phyloP scores from a whole-genome alignment of 2,888 invertebrate genomes.

The Aporophyla nigra region DNA sequence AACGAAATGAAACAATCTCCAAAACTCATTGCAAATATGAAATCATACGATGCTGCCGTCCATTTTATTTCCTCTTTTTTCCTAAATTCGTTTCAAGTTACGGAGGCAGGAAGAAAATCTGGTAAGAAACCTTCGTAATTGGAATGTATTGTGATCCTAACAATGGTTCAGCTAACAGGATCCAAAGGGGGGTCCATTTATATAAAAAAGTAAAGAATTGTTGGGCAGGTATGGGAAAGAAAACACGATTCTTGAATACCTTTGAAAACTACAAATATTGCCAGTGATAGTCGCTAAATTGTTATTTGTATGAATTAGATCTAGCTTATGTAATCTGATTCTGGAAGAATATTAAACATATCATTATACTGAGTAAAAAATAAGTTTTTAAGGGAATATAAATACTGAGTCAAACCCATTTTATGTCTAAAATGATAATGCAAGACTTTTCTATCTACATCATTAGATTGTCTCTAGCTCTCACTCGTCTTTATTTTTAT shows the following conservation, averaged over 20 bases:
- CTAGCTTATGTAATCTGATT: slow-evolving; percentile 2
- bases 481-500: background rate
- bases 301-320: slow-evolving; percentile 5
- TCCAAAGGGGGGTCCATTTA: slow-evolving; percentile 73
- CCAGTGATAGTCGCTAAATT: slow-evolving; percentile 20
- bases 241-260: slow-evolving; percentile 47
- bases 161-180: slow-evolving; percentile 76
- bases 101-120: slow-evolving; percentile 60
- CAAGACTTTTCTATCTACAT: too few relatives aligned
- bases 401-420: background rate
- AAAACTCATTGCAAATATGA: slow-evolving; percentile 32
- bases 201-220: slow-evolving; percentile 70
- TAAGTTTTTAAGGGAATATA: background rate
- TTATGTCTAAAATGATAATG: background rate
- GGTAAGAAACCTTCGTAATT: slow-evolving; percentile 72
- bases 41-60: slow-evolving; percentile 29
- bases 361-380: background rate
- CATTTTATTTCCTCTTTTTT: slow-evolving; percentile 46
- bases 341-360: background rate
- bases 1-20: slow-evolving; percentile 2
- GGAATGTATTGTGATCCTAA: slow-evolving; percentile 78
- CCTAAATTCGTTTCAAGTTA: slow-evolving; percentile 55
- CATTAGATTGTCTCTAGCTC: background rate
- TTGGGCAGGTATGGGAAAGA: slow-evolving; percentile 56
- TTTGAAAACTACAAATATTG: slow-evolving; percentile 42